A percentile compares a stretch with the other conserved stretches of the same genome.
Conservation (phyloP, 2,888 invertebrate species). For the Xanthorhoe designata region DNA sequence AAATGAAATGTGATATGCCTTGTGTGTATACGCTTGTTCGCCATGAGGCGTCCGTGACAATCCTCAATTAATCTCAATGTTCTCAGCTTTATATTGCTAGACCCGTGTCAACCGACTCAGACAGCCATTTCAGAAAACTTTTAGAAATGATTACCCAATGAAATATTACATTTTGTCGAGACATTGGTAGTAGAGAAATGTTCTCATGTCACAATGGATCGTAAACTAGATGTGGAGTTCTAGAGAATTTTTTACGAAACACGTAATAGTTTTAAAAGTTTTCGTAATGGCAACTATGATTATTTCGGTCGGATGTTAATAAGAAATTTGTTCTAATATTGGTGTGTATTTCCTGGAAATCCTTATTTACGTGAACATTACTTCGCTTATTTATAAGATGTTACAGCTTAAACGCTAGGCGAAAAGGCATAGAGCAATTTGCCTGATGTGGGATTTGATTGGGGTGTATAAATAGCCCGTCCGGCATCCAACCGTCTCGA, state of each 20-base stretch:
- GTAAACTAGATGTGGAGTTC: not conserved
- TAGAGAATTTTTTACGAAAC: not conserved
- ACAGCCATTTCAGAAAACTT: slow-evolving; percentile 33
- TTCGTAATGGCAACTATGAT: not conserved
- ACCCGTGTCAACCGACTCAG: slow-evolving; percentile 51
- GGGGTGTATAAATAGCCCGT: slow-evolving; percentile 74
- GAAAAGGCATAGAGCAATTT: slow-evolving; percentile 60
- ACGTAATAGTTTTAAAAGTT: not conserved
- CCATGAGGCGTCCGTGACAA: slow-evolving; percentile 53
- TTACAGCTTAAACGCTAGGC: slow-evolving; percentile 52
- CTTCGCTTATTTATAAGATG: slow-evolving; percentile 38
- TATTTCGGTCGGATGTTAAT: not conserved
- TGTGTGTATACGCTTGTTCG: slow-evolving; percentile 43
- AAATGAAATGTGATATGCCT: slow-evolving; percentile 46
- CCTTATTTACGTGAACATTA: not conserved
- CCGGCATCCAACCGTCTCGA: slow-evolving; percentile 61
- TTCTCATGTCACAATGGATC: slow-evolving; percentile 9
- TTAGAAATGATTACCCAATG: slow-evolving; percentile 32
- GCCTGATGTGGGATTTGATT: slow-evolving; percentile 66
- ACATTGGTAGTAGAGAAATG: slow-evolving; percentile 7
- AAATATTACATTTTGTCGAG: slow-evolving; percentile 18
- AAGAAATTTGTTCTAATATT: not conserved
- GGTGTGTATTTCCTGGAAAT: not conserved
- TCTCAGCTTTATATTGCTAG: slow-evolving; percentile 52
- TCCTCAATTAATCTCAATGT: slow-evolving; percentile 59